Base-by-base conservation (phyloP, 2,888 invertebrate species). In the Trypoxylon attenuatum region DNA sequence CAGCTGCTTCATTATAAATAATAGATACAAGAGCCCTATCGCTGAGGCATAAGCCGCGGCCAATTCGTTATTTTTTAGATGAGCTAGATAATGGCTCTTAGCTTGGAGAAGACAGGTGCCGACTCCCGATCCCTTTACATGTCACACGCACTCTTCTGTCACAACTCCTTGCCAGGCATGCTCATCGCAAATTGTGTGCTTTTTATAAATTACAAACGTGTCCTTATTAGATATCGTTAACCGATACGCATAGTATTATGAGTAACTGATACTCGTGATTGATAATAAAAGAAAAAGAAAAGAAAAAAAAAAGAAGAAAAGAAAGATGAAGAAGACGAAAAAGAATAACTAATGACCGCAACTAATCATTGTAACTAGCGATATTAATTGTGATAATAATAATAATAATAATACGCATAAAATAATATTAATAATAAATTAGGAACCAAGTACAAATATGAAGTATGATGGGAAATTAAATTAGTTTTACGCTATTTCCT, bases 361-460 rank as follows among this genome's bases (percentile, higher is more conserved):
- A 57, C 60, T 61, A 38, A 68, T 69, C 53, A 61, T 59, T 25
- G 43, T 55, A 45, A 55, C 54, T 47, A 27, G 27, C 27, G n/a
- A 27, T 27, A 61, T 67, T 62, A 52, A 68, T 45, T 29, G 49
- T 56, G 43, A 46, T 47, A 52, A 71, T 58, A 51, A 64, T 75
- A 60, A 56, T 64, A 59, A 52, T 64, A 54, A 45, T 47, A 47
- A 39, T 55, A 51, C 46, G 55, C 49, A 60, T 50, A 25, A 46
- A 69, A 63, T 52, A 53, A 61, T 54, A 64, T 27, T 78, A 79
- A 69, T 80, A 84, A 84, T 86, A 86, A 86, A 85, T 86, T 86
- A 86, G 86, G 86, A 86, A 86, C 86, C 84, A 86, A 83, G 81
- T 85, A 86, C 82, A 82, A 46, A 82, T 82, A 84, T 77, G 76